Evolutionary conservation across 2,888 invertebrate species (phyloP).

Genomic region (Apodemia duryi): DNA sequence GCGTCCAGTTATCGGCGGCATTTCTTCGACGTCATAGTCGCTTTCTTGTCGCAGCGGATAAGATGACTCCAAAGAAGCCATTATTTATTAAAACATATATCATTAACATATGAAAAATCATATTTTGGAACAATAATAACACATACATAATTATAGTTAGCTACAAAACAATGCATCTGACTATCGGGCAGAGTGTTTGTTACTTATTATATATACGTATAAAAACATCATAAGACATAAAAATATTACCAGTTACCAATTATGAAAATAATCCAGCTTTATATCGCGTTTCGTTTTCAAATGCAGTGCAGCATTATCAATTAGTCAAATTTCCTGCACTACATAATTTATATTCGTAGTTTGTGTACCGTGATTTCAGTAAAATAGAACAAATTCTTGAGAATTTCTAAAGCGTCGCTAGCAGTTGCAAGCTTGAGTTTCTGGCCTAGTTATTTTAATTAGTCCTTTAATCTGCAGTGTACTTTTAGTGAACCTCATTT

Average conservation of each 20-base stretch:
- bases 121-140: no score
- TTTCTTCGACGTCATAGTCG: no score
- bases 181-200: no score
- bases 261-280: not conserved
- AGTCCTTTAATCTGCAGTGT: conserved; percentile 8
- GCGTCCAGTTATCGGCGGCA: no score
- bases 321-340: conserved; percentile 9
- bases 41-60: no score
- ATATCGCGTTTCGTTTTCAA: not conserved
- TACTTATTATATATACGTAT: no score
- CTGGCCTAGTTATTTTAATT: conserved; percentile 16
- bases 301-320: conserved; percentile 7
- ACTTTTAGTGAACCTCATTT: not conserved
- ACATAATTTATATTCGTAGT: conserved; percentile 15
- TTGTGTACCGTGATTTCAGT: conserved; percentile 8
- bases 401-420: conserved; percentile 8
- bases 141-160: no score
- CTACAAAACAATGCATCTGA: no score
- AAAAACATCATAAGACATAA: not conserved
- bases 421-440: conserved; percentile 2
- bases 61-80: no score
- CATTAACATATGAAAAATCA: no score
- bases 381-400: conserved; percentile 13
- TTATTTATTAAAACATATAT: no score
- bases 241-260: not conserved